Evolutionary conservation across 2,888 invertebrate species (phyloP).

Genomic region (Parapristionchus giblindavisi): DNA sequence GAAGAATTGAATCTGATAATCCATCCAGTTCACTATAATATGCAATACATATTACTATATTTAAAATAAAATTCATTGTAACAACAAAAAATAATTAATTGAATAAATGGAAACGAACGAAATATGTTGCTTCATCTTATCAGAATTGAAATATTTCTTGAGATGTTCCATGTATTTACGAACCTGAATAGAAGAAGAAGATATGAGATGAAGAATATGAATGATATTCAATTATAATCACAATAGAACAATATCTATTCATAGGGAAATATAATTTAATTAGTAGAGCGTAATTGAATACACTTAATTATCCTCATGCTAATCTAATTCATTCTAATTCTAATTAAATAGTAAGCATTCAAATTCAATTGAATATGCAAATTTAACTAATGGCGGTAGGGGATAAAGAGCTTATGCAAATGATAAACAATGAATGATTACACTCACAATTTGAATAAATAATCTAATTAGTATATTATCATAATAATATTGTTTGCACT

Average conservation of each 20-base stretch:
- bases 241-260: neutral
- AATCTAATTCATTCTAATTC: too few species aligned
- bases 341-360: neutral
- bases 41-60: too few species aligned
- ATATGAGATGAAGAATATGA: neutral
- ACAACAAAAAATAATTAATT: neutral
- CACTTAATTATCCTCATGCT: too few species aligned
- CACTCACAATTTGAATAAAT: too few species aligned
- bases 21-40: slow-evolving; percentile 61
- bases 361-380: neutral
- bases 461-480: too few species aligned
- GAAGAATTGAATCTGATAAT: slow-evolving; percentile 54
- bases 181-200: neutral
- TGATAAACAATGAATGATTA: too few species aligned
- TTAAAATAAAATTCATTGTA: too few species aligned
- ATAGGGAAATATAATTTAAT: too few species aligned
- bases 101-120: slow-evolving; percentile 44
- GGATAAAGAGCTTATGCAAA: too few species aligned
- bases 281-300: too few species aligned
- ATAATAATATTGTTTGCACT: too few species aligned
- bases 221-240: neutral
- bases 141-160: slow-evolving; percentile 62
- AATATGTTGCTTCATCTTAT: slow-evolving; percentile 63
- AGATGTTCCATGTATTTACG: slow-evolving; percentile 52
- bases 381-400: too few species aligned